Base-by-base conservation (phyloP, 53 echinoderm and acorn worm genomes). In the Stichopus horrens region DNA sequence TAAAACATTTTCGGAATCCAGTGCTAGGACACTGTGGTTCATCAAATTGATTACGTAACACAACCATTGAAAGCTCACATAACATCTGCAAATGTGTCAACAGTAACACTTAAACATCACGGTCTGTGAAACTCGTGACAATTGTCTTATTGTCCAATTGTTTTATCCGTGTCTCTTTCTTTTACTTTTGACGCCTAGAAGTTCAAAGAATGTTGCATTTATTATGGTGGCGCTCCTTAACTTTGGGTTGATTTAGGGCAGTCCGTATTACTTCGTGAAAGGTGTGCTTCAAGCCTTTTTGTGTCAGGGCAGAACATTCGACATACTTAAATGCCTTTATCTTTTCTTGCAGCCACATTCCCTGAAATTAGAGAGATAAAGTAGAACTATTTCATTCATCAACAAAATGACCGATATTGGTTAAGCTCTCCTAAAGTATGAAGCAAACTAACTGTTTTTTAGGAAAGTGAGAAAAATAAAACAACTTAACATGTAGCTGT, bases 221-320 rank as follows among this genome's bases (percentile, higher is more conserved):
- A 63, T 7, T 0, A 37, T 37, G 37, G 37, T 2, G 37, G 37
- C 37, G 37, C 37, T 37, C 37, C 16, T 10, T 63, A 13, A 13
- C 16, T 10, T 63, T 63, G 4, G 63, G 16, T 63, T 63, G 10
- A 55, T 18, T 5, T n/a, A 79, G 5, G 5, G 79, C 79, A n/a
- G 18, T 53, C 55, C 79, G 79, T 54, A 79, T 19, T 51, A 53
- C 79, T 79, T 16, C 56, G 19, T 79, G 54, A 10, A 79, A 18
- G n/a, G 55, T 55, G 18, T 19, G 11, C 51, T 92, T 90, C 9
- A 94, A 77, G 18, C 92, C 90, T 84, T 85, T 90, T 76, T 94
- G 92, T 84, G 94, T 94, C 7, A 94, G 90, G 16, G 92, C 90
- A 6, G 94, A 94, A 79, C 94, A 94, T 76, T 94, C 94, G 88